A percentile compares a stretch with the other conserved stretches of the same genome.
These are phyloP conservation scores for Eospalax fontanierii DNA, from an alignment of 2,797 vertebrate genomes.

Conservation along the genomic window DNA sequence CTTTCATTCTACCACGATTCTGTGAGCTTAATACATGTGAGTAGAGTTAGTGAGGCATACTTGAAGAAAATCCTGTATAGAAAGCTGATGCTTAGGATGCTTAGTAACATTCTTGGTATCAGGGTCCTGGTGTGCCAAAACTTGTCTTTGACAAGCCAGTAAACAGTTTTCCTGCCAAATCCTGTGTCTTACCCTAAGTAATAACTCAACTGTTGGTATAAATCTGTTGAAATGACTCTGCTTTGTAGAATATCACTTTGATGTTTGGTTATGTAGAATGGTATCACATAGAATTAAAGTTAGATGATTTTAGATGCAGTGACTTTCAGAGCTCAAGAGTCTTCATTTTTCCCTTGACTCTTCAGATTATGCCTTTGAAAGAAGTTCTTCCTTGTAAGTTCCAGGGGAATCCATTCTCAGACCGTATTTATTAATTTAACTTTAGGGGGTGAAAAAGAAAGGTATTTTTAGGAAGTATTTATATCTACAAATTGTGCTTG, in stretches of 20 bases:
- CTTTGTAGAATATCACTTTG: constrained; percentile 19
- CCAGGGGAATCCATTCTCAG: constrained; percentile 9
- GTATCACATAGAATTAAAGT: not conserved
- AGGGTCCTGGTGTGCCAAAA: not conserved
- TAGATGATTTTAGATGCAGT: constrained; percentile 1
- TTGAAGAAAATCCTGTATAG: not conserved
- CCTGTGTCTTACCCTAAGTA: constrained; percentile 25
- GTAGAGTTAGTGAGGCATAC: not conserved
- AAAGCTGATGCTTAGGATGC: not conserved
- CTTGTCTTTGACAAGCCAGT: constrained; percentile 23
- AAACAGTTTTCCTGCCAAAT: constrained; percentile 46
- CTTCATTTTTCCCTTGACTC: not conserved
- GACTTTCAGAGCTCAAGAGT: not conserved
- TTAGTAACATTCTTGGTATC: not conserved
- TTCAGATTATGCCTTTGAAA: not conserved
- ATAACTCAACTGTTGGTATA: constrained; percentile 11
- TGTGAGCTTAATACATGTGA: not conserved
- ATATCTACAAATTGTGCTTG: constrained; percentile 2
- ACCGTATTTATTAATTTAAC: not conserved
- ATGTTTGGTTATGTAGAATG: not conserved
- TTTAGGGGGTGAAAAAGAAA: constrained; percentile 16
- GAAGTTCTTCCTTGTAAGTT: not conserved
- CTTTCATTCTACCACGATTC: not conserved
- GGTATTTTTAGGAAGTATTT: constrained; percentile 36
- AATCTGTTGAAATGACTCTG: constrained; percentile 10